Conservation (phyloP, 1,140 invertebrate genomes). For the Dinoponera quadriceps region DNA sequence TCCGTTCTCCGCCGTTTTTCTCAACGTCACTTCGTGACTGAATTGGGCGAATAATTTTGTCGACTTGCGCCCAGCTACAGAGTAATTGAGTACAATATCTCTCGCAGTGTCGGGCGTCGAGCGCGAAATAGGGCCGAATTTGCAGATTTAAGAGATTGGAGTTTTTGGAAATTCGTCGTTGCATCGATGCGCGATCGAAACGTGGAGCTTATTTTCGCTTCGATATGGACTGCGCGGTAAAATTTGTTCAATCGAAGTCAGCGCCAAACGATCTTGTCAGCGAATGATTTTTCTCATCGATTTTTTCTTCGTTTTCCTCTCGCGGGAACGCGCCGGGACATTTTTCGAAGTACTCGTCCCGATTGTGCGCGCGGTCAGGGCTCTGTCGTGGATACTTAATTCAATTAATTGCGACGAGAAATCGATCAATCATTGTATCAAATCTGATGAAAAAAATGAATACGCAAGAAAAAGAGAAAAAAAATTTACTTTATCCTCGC, state of each 20-base stretch:
- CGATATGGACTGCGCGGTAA: not conserved
- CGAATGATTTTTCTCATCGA: no score
- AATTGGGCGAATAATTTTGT: not conserved
- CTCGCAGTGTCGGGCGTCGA: no score
- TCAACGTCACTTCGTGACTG: not conserved
- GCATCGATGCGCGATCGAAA: not conserved
- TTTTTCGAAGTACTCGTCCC: constrained; percentile 51
- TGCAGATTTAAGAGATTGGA: no score
- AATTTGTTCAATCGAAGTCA: not conserved
- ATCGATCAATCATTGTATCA: constrained; percentile 70
- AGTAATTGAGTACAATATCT: no score
- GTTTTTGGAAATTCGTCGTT: no score
- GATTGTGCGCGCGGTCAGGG: constrained; percentile 47
- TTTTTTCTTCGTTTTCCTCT: no score
- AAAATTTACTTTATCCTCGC: constrained; percentile 59
- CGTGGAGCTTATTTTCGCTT: no score
- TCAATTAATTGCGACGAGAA: constrained; percentile 48
- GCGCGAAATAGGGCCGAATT: no score
- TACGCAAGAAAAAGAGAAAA: constrained; percentile 23
- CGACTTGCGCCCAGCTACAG: no score
- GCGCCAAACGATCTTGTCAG: not conserved
- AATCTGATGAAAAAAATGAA: constrained; percentile 47
- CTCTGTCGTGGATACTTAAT: constrained; percentile 61
- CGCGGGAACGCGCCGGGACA: constrained; percentile 23
- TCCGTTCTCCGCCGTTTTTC: not conserved